Conservation (phyloP, 2,797 vertebrate genomes). For the Danio albolineatus region DNA sequence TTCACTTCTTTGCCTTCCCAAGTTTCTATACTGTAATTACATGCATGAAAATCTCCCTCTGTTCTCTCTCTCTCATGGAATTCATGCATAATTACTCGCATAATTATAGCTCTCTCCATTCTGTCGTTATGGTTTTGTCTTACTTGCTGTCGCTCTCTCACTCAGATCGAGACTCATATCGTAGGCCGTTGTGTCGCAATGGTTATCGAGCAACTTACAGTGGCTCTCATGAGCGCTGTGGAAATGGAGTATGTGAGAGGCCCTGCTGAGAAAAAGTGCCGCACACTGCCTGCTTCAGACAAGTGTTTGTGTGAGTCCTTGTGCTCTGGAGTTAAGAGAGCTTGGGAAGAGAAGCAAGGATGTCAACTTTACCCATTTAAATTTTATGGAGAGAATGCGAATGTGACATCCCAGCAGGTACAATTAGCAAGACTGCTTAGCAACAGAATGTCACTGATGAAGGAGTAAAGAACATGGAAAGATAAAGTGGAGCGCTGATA, state of each 20-base stretch:
- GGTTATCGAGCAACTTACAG: constrained; percentile 27
- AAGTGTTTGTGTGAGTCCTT: constrained; percentile 20
- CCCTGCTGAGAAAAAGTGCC: constrained; percentile 14
- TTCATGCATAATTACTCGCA: constrained; percentile 81
- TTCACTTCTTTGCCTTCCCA: constrained; percentile 63
- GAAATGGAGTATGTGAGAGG: constrained; percentile 3
- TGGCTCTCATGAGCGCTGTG: constrained; percentile 15
- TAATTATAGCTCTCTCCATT: constrained; percentile 78
- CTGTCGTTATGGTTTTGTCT: constrained; percentile 73
- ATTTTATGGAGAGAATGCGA: constrained; percentile 60
- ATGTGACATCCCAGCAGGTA: constrained; percentile 70
- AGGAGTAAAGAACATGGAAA: constrained; percentile 26
- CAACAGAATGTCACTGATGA: constrained; percentile 67
- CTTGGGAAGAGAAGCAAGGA: constrained; percentile 12
- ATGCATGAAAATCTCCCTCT: constrained; percentile 70
- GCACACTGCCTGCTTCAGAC: neutral
- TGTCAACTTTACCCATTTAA: constrained; percentile 56
- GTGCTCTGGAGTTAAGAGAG: constrained; percentile 29
- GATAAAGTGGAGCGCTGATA: neutral
- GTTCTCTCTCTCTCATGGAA: constrained; percentile 69
- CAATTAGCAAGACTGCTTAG: constrained; percentile 76
- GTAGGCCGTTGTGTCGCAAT: constrained; percentile 31
- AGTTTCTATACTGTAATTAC: constrained; percentile 77
- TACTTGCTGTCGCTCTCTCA: constrained; percentile 49
- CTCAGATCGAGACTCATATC: constrained; percentile 5